Evolutionary conservation across 1,140 invertebrate species (phyloP), one percentile per base, ranked within the genome.

Genomic region (Drosophila nigrodunni): DNA sequence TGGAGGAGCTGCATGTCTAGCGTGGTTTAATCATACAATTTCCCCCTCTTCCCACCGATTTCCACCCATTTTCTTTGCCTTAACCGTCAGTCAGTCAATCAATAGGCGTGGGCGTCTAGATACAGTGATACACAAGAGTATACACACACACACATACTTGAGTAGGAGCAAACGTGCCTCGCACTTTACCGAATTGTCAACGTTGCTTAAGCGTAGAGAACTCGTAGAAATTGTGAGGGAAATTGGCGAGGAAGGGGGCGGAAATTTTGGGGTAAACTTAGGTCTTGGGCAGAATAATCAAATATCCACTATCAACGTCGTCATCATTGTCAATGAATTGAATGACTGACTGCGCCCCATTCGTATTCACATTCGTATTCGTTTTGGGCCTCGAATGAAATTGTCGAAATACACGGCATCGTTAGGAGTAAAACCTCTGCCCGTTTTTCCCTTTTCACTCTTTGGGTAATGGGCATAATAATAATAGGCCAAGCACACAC

Each of bases 161-260:
- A 37, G 37, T 30, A 30, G 2, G n/a, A 41, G 61, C 21, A 54
- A 25, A 43, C 49, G 18, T 52, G 35, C 21, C 35, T 64, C 70
- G 85, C 83, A 88, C 85, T 88, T 88, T 80, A 83, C 85, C 6
- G 85, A 89, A 89, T 89, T 88, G 83, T 88, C 83, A 88, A 88
- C 83, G 67, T 72, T 72, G 72, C 62, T 77, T 60, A 47, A 15
- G 15, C 25, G 25, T 30, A 30, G 25, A 30, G 6, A 30, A 30
- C 25, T 30, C 25, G 25, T 2, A 21, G 18, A 21, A 21, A 21
- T 21, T 25, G 64, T n/a, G 3, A 58, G 52, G 39, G 10, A 30
- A 41, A 41, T 41, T 11, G 43, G 49, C 34, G 47, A 30, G 9
- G 8, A 11, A 0, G n/a, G 11, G 8, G 11, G 44, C n/a, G 25